Percentiles rank a stretch among this genome's conserved stretches.
Conservation (phyloP, 1,140 invertebrate species). For the Hypsibius dujardini region DNA sequence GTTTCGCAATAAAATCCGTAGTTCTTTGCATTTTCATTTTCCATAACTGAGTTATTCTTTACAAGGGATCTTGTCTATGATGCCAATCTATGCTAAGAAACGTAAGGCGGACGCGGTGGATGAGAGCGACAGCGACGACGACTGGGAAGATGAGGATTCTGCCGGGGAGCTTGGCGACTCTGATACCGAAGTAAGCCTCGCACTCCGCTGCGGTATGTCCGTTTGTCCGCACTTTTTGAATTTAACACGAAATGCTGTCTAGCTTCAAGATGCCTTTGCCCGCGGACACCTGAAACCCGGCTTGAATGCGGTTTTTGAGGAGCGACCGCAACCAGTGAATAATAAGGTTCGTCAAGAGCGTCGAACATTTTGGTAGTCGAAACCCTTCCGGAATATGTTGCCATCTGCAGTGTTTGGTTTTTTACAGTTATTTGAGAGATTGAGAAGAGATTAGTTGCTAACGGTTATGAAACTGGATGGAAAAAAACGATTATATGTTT, state of each 20-base stretch:
- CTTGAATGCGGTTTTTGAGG: conserved; percentile 41
- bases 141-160: conserved; percentile 20
- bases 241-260: conserved; percentile 23
- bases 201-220: no score
- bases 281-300: conserved; percentile 61
- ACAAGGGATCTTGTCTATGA: no score
- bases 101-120: no score
- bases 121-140: conserved; percentile 19
- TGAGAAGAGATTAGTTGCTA: conserved; percentile 20
- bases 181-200: conserved; percentile 20
- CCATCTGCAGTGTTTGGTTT: no score
- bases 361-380: conserved; percentile 20
- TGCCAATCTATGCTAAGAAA: no score
- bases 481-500: no score
- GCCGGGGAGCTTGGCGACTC: neutral
- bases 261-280: conserved; percentile 67
- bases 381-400: conserved; percentile 23
- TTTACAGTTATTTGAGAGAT: no score
- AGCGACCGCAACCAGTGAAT: conserved; percentile 30
- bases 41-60: no score
- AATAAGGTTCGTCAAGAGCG: conserved; percentile 30
- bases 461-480: no score
- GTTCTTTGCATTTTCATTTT: no score
- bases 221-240: neutral
- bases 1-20: no score